Evolutionary conservation across 2,888 invertebrate species (phyloP).

Genomic region (Volucella inanis): DNA sequence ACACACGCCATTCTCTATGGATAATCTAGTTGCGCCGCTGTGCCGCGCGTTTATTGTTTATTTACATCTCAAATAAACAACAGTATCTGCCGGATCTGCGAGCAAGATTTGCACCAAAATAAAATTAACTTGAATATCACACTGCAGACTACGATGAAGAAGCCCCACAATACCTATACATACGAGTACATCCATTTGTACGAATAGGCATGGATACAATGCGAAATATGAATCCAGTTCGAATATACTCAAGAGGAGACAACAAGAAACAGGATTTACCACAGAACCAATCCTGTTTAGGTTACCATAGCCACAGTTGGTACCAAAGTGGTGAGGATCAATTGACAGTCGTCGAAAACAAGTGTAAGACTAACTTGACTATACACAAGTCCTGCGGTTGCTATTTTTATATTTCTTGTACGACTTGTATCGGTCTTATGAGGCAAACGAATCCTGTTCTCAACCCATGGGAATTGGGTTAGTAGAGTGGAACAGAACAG

Average conservation of each 20-base stretch:
- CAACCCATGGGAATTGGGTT: conserved; percentile 62
- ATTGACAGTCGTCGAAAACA: conserved; percentile 55
- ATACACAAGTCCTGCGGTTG: conserved; percentile 44
- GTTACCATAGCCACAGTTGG: too few species aligned
- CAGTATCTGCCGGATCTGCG: conserved; percentile 18
- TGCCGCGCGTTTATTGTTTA: conserved; percentile 52
- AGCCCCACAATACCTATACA: too few species aligned
- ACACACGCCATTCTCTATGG: conserved; percentile 33
- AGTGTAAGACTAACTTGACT: conserved; percentile 29
- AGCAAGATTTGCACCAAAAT: conserved; percentile 11
- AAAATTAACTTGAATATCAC: background rate
- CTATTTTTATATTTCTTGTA: conserved; percentile 44
- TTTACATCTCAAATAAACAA: conserved; percentile 62
- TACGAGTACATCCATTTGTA: too few species aligned
- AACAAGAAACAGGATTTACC: conserved; percentile 1
- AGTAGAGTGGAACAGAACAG: conserved; percentile 32
- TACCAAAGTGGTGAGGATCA: conserved; percentile 55
- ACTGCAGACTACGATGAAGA: conserved; percentile 18
- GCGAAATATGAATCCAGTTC: conserved; percentile 58
- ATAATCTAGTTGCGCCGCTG: conserved; percentile 65
- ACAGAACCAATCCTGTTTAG: conserved; percentile 42
- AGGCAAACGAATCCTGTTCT: conserved; percentile 55
- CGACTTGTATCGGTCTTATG: conserved; percentile 23
- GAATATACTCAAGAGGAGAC: background rate
- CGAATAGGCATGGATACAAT: too few species aligned